Evolutionary conservation across 2,797 vertebrate genomes (phyloP).

Genomic region (Aeoliscus strigatus): DNA sequence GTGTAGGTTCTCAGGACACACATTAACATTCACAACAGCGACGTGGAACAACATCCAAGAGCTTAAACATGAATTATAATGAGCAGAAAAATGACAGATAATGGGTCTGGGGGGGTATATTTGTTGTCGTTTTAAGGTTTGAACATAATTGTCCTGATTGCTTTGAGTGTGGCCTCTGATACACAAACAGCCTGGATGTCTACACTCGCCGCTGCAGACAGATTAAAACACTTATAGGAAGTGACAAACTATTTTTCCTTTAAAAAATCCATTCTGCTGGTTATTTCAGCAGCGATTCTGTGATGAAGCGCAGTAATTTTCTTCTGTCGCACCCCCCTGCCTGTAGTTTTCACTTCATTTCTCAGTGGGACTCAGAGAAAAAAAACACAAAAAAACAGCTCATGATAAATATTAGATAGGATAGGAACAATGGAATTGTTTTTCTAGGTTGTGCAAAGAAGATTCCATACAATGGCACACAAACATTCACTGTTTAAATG

Average conservation of each 20-base stretch:
- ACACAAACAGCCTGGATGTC: slow-evolving; percentile 1
- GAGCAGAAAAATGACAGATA: not conserved
- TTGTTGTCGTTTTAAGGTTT: slow-evolving; percentile 1
- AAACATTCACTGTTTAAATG: no score
- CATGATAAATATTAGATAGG: no score
- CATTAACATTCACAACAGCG: slow-evolving; percentile 17
- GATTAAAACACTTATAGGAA: slow-evolving; percentile 45
- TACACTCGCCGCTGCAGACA: slow-evolving; percentile 19
- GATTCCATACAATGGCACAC: no score
- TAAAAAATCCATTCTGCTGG: not conserved
- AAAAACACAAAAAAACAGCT: no score
- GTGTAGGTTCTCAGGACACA: slow-evolving; percentile 7
- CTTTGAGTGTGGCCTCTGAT: slow-evolving; percentile 5
- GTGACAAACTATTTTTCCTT: slow-evolving; percentile 26
- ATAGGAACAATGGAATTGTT: no score
- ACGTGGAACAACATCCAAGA: slow-evolving; percentile 1
- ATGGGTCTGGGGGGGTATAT: not conserved
- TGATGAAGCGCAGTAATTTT: slow-evolving; percentile 46
- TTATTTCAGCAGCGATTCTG: slow-evolving; percentile 32
- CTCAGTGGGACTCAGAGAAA: slow-evolving; percentile 20
- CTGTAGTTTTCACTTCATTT: slow-evolving; percentile 38
- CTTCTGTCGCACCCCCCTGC: slow-evolving; percentile 26
- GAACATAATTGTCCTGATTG: slow-evolving; percentile 10
- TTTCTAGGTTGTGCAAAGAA: no score
- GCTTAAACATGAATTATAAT: slow-evolving; percentile 4